phyloP scores from a whole-genome alignment of 2,797 vertebrate species.

The Aulostomus chinensis region DNA sequence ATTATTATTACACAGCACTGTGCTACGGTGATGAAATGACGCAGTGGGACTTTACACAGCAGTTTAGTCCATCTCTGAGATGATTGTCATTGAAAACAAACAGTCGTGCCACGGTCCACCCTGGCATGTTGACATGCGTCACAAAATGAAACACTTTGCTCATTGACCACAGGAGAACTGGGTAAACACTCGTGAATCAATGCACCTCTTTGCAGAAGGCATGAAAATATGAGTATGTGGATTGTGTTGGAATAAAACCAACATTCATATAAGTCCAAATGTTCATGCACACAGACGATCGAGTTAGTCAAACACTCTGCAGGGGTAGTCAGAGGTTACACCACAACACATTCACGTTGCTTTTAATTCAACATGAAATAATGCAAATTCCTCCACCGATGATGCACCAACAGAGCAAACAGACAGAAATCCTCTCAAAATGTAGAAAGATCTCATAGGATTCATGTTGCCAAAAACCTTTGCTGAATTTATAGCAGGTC shows the following conservation, averaged over 20 bases:
- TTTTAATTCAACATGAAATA: background rate
- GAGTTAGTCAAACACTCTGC: constrained; percentile 11
- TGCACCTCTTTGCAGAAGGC: constrained; percentile 34
- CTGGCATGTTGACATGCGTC: constrained; percentile 32
- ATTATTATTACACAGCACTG: background rate
- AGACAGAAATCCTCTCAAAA: too few species aligned
- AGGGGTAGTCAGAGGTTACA: background rate
- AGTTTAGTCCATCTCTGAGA: too few species aligned
- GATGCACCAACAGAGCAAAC: background rate
- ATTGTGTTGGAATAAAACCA: constrained; percentile 39
- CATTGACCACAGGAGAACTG: constrained; percentile 17
- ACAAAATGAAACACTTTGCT: constrained; percentile 39
- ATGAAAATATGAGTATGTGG: constrained; percentile 19
- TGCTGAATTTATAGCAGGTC: background rate
- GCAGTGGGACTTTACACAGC: too few species aligned
- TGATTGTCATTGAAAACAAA: too few species aligned
- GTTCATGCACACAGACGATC: background rate
- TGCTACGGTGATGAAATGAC: background rate
- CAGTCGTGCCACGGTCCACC: too few species aligned
- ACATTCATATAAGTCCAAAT: constrained; percentile 22
- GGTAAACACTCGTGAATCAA: constrained; percentile 53
- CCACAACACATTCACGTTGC: constrained; percentile 1
- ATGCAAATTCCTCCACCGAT: background rate
- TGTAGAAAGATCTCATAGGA: too few species aligned
- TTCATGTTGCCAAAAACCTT: too few species aligned